Evolutionary conservation across 2,888 invertebrate genomes (phyloP).

Genomic region (Philaethria dido): DNA sequence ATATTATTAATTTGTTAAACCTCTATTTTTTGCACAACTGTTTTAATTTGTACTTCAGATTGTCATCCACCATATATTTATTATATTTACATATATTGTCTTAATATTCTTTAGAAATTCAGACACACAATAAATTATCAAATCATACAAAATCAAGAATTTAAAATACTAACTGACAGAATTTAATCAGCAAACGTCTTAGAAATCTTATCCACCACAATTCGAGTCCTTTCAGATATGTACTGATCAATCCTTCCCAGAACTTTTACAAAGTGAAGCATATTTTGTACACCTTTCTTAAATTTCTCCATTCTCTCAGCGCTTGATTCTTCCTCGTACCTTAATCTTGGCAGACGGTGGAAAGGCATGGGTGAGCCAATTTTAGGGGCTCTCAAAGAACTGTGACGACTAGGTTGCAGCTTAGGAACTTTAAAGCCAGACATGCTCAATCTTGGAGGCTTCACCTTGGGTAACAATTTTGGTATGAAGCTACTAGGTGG

Average conservation of each 20-base stretch:
- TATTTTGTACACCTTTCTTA: slow-evolving; percentile 74
- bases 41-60: background rate
- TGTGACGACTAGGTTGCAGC: slow-evolving; percentile 43
- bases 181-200: slow-evolving; percentile 64
- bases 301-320: slow-evolving; percentile 73
- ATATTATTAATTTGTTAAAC: too few relatives aligned
- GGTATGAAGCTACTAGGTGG: slow-evolving; percentile 68
- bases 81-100: background rate
- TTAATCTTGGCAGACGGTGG: slow-evolving; percentile 45
- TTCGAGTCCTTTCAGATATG: slow-evolving; percentile 70
- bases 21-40: too few relatives aligned
- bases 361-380: slow-evolving; percentile 58
- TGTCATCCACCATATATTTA: background rate
- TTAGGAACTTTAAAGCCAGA: slow-evolving; percentile 61
- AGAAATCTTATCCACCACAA: slow-evolving; percentile 70
- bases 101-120: background rate
- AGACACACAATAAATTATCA: background rate
- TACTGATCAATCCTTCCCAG: slow-evolving; percentile 73
- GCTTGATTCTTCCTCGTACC: slow-evolving; percentile 64
- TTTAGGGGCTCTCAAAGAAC: slow-evolving; percentile 54
- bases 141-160: background rate
- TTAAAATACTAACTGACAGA: background rate
- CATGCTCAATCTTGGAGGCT: slow-evolving; percentile 57
- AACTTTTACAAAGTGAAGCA: slow-evolving; percentile 74
- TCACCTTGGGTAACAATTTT: slow-evolving; percentile 54